Evolutionary conservation across 2,113 vertebrate genomes (phyloP), one percentile per base, ranked within the genome.

Genomic region (Elachura formosa): DNA sequence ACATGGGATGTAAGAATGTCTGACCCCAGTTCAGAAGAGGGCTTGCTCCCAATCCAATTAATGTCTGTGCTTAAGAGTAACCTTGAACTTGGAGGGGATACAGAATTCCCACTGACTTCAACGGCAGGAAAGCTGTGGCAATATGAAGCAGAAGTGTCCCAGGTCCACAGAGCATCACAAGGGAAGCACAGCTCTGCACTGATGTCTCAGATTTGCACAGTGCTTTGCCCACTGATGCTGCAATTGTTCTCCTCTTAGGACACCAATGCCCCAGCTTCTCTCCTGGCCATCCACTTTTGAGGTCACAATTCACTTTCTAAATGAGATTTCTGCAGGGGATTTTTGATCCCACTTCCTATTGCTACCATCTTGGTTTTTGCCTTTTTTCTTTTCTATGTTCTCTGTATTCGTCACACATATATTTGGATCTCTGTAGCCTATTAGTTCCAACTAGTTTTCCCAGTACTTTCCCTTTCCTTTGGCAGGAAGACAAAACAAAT

Each of bases 181-280:
- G 29, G 31, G 63, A 55, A 67, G 62, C 29, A 36, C 2, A 6
- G 36, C 36, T 64, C 45, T 64, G 40, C 36, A 61, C 14, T 13
- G 23, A 46, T 31, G 2, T 15, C 49, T 64, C 61, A 38, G 67
- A 3, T 49, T 15, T 56, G 41, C 23, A 26, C 2, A 0, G 3
- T 43, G 80, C 40, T 61, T 61, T 66, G n/a, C 36, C 40, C 84
- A 56, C 4, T n/a, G 45, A 26, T 23, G 31, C 54, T 68, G 48
- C 58, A 73, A 20, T 25, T 52, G 16, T 20, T 31, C 29, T 51
- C 5, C 34, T 28, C 25, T n/a, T 13, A 16, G 18, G 14, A n/a
- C 62, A 83, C 16, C 66, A 61, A 12, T 18, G 58, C 15, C 45
- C 25, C 51, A 63, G 0, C 14, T 52, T 48, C 23, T 38, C 33